Evolutionary conservation across 2,888 invertebrate genomes (phyloP), one percentile per base, ranked within the genome.

Genomic region (Tetrapedia diversipes): DNA sequence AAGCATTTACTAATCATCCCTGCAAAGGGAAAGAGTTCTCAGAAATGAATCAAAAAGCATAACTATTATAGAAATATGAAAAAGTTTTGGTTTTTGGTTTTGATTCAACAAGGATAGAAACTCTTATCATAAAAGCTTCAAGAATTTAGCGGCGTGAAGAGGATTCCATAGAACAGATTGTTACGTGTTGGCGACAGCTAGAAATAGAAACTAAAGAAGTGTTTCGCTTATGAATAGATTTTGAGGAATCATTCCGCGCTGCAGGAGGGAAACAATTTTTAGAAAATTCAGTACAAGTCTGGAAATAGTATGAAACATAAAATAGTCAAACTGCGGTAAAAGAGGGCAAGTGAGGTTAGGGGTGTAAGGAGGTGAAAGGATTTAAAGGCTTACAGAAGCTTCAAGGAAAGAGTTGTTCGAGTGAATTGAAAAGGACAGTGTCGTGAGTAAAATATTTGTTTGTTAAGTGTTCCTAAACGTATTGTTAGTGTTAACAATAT

Each of bases 191-290:
- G n/a, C n/a, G n/a, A n/a, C n/a, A n/a, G n/a, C n/a, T 47, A 0
- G 14, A 8, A 16, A 24, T 2, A 7, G 7, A 24, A 47, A 24
- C 22, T 1, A 2, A 22, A 22, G 16, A 7, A 47, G 6, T 3
- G 16, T n/a, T 19, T n/a, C 4, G 14, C 19, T 22, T 10, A 8
- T 7, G n/a, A 16, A 4, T 0, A 47, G 34, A 6, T 14, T 24
- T 39, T 6, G 24, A 56, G 16, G 10, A 24, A 39, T n/a, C n/a
- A n/a, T 39, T 56, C 41, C 19, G 27, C 57, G 41, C 41, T 24
- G 27, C 22, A n/a, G 57, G 57, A 27, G 57, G 10, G 41, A 29
- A 8, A 3, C 1, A 43, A 43, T 59, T 43, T 59, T 59, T 59
- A 59, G 59, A 43, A 43, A 29, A 8, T 24, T 2, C 8, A 19